These are phyloP conservation scores for Brachionus rotundiformis DNA, from an alignment of 1,140 invertebrate genomes.

Conservation along the genomic window DNA sequence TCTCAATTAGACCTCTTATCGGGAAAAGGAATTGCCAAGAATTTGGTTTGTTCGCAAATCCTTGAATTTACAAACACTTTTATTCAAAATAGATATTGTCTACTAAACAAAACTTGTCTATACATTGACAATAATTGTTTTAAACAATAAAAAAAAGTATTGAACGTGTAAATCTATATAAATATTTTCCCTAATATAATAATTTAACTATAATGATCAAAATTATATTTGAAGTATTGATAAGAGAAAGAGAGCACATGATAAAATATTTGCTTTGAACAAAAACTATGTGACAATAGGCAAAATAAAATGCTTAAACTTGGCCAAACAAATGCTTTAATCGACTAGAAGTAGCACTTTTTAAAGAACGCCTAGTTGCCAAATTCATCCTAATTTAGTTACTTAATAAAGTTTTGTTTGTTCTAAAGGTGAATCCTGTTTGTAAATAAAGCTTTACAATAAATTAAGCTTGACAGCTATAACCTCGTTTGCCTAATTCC, in stretches of 20 bases:
- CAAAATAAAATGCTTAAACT: not conserved
- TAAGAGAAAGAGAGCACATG: not conserved
- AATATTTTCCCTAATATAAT: not conserved
- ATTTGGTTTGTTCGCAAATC: not conserved
- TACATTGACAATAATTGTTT: slow-evolving; percentile 8
- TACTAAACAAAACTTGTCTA: not conserved
- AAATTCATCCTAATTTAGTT: not conserved
- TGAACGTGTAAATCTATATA: not conserved
- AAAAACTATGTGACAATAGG: not conserved
- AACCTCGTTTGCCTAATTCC: slow-evolving; percentile 6
- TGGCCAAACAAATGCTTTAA: not conserved
- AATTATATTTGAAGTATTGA: not conserved
- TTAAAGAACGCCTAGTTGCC: not conserved
- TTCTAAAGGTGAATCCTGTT: slow-evolving; percentile 18
- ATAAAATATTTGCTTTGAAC: not conserved
- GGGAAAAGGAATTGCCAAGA: not conserved
- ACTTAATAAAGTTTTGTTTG: not conserved
- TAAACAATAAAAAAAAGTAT: not conserved
- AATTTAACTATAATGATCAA: not conserved
- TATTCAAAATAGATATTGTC: not conserved
- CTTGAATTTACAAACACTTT: not conserved
- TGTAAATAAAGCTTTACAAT: not conserved
- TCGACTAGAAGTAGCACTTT: not conserved
- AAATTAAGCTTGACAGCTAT: slow-evolving; percentile 13
- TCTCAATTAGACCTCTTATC: not conserved